Conservation (phyloP, 2,113 vertebrate species). For the Tragelaphus buxtoni region DNA sequence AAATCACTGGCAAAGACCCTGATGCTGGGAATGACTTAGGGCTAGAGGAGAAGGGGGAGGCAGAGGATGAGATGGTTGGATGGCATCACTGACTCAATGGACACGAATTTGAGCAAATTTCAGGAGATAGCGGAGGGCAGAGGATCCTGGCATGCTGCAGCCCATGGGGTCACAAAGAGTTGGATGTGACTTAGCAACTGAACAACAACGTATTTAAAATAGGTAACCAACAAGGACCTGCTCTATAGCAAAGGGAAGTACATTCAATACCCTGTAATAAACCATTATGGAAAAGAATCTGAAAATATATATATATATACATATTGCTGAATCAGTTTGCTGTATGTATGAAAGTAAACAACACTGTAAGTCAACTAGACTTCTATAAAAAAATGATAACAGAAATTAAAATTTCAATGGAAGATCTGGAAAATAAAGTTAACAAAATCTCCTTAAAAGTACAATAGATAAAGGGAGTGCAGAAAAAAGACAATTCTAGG, state of each 20-base stretch:
- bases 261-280: not conserved
- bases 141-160: not conserved
- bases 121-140: not conserved
- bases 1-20: not conserved
- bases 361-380: not conserved
- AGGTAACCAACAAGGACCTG: not conserved
- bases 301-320: accelerated
- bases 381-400: not conserved
- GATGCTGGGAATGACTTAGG: not conserved
- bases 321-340: not conserved
- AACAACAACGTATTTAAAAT: not conserved
- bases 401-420: not conserved
- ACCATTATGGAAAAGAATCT: not conserved
- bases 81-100: not conserved
- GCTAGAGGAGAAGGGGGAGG: not conserved
- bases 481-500: not conserved
- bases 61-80: not conserved
- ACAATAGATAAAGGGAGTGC: not conserved
- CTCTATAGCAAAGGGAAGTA: not conserved
- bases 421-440: not conserved
- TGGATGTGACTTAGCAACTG: not conserved
- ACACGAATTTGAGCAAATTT: not conserved
- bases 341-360: not conserved
- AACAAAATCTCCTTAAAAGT: not conserved
- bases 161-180: not conserved